Conservation (phyloP, 1,140 invertebrate genomes). For the Eupeodes corollae region DNA sequence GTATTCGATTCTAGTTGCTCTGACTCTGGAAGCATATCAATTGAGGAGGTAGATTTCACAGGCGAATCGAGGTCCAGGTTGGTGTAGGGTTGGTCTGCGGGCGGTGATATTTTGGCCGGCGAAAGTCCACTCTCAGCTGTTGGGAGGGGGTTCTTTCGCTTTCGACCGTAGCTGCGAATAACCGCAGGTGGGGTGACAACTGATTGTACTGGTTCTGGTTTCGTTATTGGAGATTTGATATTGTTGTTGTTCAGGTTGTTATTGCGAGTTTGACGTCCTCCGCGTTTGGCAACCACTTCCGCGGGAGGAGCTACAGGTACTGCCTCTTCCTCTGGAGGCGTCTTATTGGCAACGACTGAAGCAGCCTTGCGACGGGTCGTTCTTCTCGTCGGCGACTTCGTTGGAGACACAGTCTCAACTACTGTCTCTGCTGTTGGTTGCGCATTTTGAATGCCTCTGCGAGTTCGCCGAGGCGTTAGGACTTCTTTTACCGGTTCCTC, state of each 20-base stretch:
- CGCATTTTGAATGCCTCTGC: neutral
- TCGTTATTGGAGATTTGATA: constrained; percentile 17
- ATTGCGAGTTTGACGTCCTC: constrained; percentile 21
- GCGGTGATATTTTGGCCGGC: no score
- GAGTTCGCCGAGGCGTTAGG: no score
- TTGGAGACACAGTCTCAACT: neutral
- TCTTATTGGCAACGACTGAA: constrained; percentile 4
- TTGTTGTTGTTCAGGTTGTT: constrained; percentile 20
- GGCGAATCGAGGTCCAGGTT: no score
- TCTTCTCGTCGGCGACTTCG: neutral
- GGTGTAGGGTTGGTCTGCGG: no score
- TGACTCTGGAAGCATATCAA: no score
- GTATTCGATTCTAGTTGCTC: no score
- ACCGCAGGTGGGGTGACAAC: constrained; percentile 4
- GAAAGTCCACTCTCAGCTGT: neutral
- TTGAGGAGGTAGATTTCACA: no score
- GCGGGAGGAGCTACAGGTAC: neutral
- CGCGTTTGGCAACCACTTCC: constrained; percentile 13
- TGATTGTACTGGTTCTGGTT: neutral
- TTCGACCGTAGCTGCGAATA: constrained; percentile 25
- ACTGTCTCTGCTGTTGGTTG: neutral
- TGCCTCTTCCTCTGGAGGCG: neutral
- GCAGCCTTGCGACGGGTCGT: neutral
- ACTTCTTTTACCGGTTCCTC: neutral
- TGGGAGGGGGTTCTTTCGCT: constrained; percentile 33